These are phyloP conservation scores for Peromyscus californicus DNA, from an alignment of 2,113 vertebrate species.

Conservation along the genomic window DNA sequence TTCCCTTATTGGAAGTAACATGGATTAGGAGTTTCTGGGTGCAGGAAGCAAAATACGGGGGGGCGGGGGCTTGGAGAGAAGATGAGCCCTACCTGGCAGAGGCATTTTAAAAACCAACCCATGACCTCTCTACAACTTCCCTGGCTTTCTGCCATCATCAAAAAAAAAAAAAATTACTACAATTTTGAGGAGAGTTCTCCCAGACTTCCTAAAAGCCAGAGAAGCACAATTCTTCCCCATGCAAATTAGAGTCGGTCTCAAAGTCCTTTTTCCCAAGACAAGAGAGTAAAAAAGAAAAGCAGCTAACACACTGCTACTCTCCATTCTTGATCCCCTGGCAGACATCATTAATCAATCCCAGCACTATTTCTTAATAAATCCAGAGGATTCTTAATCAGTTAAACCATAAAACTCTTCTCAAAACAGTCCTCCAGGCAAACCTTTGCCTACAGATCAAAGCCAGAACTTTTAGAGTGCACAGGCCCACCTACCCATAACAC, in stretches of 20 bases:
- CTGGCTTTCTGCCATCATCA: not conserved
- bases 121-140: not conserved
- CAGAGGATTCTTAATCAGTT: not conserved
- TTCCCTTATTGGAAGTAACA: accelerated
- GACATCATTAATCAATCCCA: conserved; percentile 55
- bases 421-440: not conserved
- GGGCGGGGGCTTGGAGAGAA: not conserved
- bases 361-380: not conserved
- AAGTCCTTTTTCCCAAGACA: not conserved
- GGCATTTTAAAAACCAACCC: not conserved
- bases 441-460: not conserved
- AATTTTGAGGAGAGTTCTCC: not conserved
- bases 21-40: not conserved
- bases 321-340: not conserved
- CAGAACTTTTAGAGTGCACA: accelerated
- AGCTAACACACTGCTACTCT: accelerated
- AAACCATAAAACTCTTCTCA: not conserved
- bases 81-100: not conserved
- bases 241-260: not conserved
- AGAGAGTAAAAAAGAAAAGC: not conserved
- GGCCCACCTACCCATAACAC: accelerated
- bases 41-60: not conserved
- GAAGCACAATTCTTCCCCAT: not conserved
- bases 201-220: not conserved
- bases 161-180: not conserved